phyloP scores from a whole-genome alignment of 2,797 vertebrate genomes.

The Anniella stebbinsi region DNA sequence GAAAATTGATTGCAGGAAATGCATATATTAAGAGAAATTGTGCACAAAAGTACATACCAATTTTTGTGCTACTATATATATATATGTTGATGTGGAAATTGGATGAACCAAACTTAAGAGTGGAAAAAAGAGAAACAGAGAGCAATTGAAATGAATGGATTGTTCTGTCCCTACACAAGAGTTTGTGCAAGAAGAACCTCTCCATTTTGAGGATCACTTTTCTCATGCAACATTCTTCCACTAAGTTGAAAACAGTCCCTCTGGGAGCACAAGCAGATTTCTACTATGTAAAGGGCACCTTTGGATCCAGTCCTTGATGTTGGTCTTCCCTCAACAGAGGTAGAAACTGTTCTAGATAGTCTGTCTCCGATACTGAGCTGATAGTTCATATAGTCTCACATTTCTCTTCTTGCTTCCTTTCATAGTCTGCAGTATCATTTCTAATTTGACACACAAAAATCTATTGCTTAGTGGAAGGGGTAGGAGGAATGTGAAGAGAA shows the following conservation, averaged over 20 bases:
- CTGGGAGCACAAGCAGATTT: background rate
- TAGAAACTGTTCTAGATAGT: background rate
- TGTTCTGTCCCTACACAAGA: background rate
- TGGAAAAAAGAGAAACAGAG: too few species aligned
- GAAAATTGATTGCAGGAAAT: too few species aligned
- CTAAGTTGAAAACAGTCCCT: background rate
- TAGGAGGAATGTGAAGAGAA: background rate
- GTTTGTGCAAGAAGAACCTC: background rate
- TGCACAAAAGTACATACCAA: too few species aligned
- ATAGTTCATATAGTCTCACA: background rate
- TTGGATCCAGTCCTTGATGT: background rate
- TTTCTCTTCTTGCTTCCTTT: background rate
- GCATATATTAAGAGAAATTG: too few species aligned
- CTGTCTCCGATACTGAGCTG: background rate
- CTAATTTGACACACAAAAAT: background rate
- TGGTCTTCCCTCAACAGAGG: background rate
- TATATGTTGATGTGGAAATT: too few species aligned
- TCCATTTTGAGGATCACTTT: background rate
- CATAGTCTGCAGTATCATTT: background rate
- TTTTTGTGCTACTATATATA: too few species aligned
- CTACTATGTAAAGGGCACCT: background rate
- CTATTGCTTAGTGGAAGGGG: background rate
- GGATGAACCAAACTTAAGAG: too few species aligned
- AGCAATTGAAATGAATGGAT: too few species aligned
- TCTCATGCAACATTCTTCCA: background rate